Conservation (phyloP, 1,140 invertebrate species). For the Parapsyche elsis region DNA sequence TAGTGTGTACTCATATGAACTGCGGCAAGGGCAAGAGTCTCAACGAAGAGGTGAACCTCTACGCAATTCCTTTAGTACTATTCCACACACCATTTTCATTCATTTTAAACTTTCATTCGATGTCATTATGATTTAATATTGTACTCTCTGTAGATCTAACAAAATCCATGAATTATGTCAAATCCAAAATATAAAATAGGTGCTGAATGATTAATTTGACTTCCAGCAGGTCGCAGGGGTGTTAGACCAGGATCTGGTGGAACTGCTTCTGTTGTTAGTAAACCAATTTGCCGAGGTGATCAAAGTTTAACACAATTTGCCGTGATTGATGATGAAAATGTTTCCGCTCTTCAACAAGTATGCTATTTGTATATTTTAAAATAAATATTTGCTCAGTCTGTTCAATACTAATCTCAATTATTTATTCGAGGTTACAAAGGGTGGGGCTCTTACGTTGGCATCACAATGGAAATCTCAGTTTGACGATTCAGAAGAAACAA, state of each 20-base stretch:
- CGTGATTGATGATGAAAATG: constrained; percentile 92
- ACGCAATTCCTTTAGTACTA: constrained; percentile 22
- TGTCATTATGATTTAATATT: constrained; percentile 11
- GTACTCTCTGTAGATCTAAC: background rate
- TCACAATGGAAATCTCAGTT: constrained; percentile 95
- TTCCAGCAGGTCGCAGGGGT: constrained; percentile 45
- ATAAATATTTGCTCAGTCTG: background rate
- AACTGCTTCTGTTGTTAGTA: constrained; percentile 56
- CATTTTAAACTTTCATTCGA: background rate
- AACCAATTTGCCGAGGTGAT: constrained; percentile 63
- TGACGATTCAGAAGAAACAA: constrained; percentile 91
- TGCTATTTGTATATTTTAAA: constrained; percentile 49
- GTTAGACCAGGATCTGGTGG: constrained; percentile 53
- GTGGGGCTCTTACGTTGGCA: constrained; percentile 83
- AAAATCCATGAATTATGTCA: background rate
- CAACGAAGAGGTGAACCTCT: constrained; percentile 52
- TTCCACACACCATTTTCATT: background rate
- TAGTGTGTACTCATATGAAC: constrained; percentile 68
- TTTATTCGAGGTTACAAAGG: constrained; percentile 71
- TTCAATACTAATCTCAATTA: background rate
- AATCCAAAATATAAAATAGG: background rate
- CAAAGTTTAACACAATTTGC: constrained; percentile 85
- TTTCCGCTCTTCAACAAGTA: constrained; percentile 87
- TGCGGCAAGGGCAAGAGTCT: constrained; percentile 47
- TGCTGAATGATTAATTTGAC: background rate